Evolutionary conservation across 2,113 vertebrate genomes (phyloP).

Genomic region (Craseonycteris thonglongyai): DNA sequence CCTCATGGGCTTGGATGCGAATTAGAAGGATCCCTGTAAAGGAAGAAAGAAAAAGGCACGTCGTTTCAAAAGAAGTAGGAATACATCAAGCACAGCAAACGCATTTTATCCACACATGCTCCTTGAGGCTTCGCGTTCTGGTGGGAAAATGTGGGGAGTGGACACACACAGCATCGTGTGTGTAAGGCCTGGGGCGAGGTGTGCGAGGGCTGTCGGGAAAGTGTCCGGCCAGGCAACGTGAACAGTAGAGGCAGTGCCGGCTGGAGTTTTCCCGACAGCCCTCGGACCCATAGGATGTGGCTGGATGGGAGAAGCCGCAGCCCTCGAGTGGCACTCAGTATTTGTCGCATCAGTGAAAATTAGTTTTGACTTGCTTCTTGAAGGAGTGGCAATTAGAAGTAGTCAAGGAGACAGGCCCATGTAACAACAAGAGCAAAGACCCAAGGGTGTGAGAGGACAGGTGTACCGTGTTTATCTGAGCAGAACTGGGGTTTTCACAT

Average conservation of each 20-base stretch:
- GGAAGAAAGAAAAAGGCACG: not conserved
- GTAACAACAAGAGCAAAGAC: not conserved
- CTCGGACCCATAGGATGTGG: not conserved
- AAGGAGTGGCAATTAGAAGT: not conserved
- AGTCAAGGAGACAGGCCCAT: not conserved
- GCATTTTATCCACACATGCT: not conserved
- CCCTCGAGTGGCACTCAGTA: not conserved
- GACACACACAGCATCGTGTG: not conserved
- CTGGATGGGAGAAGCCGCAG: not conserved
- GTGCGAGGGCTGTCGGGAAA: no score
- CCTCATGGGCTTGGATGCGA: not conserved
- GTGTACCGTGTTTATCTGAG: not conserved
- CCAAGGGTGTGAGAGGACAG: not conserved
- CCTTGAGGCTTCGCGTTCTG: not conserved
- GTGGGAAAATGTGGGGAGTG: not conserved
- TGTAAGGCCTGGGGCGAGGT: no score
- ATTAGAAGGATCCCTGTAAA: not conserved
- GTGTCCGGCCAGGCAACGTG: no score
- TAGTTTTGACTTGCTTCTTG: not conserved
- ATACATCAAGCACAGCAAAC: not conserved
- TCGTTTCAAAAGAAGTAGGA: not conserved
- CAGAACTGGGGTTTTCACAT: not conserved
- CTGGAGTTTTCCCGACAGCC: no score
- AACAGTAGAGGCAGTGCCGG: no score
- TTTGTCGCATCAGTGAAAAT: not conserved